These are phyloP conservation scores for Hydractinia symbiolongicarpus DNA, from an alignment of 30 jellyfish, hydroid and myxozoan genomes.

Conservation along the genomic window DNA sequence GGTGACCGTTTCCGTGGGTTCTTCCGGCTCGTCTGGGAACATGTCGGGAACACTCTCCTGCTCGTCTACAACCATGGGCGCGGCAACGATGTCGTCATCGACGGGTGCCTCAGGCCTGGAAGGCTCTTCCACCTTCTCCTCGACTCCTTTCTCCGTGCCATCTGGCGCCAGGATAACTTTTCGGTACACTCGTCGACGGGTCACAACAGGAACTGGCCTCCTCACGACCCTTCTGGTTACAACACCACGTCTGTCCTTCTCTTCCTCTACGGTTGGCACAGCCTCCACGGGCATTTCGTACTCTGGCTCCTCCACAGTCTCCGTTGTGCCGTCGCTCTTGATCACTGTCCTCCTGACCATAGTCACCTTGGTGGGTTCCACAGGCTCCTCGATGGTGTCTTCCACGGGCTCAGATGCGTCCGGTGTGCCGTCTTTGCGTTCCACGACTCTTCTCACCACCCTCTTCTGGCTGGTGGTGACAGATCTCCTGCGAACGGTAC, in stretches of 20 bases:
- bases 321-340: constrained; percentile 36
- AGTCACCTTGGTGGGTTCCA: constrained; percentile 50
- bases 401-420: constrained; percentile 64
- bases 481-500: constrained; percentile 56
- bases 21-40: constrained; percentile 19
- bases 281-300: constrained; percentile 64
- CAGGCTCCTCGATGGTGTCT: constrained; percentile 47
- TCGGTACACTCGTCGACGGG: constrained; percentile 57
- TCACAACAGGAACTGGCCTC: constrained; percentile 44
- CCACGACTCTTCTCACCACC: constrained; percentile 58
- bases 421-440: constrained; percentile 48
- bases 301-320: constrained; percentile 56
- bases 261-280: constrained; percentile 59
- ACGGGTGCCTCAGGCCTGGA: constrained; percentile 13
- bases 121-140: constrained; percentile 49
- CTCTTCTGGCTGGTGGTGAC: constrained; percentile 48
- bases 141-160: constrained; percentile 51
- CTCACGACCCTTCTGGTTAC: constrained; percentile 38
- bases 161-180: constrained; percentile 42
- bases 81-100: constrained; percentile 16
- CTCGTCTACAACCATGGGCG: constrained; percentile 14
- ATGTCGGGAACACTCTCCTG: constrained; percentile 17
- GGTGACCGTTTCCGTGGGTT: neutral
- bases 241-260: constrained; percentile 46
- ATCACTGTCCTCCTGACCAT: constrained; percentile 43